A percentile compares a stretch with the other conserved stretches of the same genome.
phyloP scores from a whole-genome alignment of 2,888 invertebrate genomes.

The Heliconius charithonia region DNA sequence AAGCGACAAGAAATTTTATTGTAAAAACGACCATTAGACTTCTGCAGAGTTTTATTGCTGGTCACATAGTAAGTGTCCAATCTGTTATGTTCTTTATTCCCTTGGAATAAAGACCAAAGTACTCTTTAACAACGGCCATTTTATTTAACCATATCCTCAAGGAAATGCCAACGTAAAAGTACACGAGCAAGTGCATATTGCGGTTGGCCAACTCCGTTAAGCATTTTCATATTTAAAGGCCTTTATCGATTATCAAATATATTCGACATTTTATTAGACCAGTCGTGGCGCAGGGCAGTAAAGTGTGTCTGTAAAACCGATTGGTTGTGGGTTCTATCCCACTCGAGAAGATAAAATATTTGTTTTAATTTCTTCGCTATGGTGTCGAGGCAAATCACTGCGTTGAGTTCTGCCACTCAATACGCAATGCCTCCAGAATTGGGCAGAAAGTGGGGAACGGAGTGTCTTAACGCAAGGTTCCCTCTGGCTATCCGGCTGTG shows the following conservation, averaged over 20 bases:
- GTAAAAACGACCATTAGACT: conserved; percentile 31
- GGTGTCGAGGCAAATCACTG: too few relatives aligned
- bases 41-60: conserved; percentile 35
- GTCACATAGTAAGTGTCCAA: conserved; percentile 15
- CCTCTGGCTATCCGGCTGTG: too few relatives aligned
- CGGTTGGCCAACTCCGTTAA: conserved; percentile 26
- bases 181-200: conserved; percentile 33
- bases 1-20: conserved; percentile 32
- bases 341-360: too few relatives aligned
- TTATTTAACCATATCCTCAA: conserved; percentile 36
- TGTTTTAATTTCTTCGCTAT: too few relatives aligned
- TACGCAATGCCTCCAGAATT: too few relatives aligned
- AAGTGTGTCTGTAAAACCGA: too few relatives aligned
- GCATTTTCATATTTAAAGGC: conserved; percentile 37
- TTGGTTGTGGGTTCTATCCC: too few relatives aligned
- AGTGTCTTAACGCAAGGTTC: too few relatives aligned
- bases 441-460: too few relatives aligned
- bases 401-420: too few relatives aligned
- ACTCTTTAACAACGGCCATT: conserved; percentile 13
- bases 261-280: conserved; percentile 21
- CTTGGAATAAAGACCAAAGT: conserved; percentile 11
- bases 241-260: conserved; percentile 31
- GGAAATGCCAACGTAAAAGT: conserved; percentile 38
- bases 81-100: conserved; percentile 17
- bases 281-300: too few relatives aligned